phyloP scores from a whole-genome alignment of 2,113 vertebrate genomes.

The Nycticebus coucang region DNA sequence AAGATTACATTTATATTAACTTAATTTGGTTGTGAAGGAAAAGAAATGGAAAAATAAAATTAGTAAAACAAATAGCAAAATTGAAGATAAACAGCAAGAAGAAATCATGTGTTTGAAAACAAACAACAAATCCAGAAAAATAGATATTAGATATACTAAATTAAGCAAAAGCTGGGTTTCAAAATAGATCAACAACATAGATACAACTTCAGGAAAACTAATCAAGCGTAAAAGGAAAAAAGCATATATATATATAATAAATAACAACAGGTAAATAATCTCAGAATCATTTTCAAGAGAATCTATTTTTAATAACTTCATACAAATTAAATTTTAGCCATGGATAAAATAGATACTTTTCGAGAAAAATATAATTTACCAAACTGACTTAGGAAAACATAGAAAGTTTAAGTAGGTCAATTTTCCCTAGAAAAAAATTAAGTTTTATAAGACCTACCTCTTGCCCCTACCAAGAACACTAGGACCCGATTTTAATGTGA shows the following conservation, averaged over 20 bases:
- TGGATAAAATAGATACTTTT: neutral
- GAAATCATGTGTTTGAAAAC: neutral
- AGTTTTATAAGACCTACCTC: neutral
- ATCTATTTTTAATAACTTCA: neutral
- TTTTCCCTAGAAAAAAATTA: neutral
- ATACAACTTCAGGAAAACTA: neutral
- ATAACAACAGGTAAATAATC: neutral
- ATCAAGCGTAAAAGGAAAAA: neutral
- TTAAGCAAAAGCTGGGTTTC: neutral
- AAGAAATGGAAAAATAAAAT: neutral
- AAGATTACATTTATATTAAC: neutral
- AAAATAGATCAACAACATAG: neutral
- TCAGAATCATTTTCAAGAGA: neutral
- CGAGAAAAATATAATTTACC: neutral
- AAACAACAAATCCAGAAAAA: neutral
- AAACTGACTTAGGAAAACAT: constrained; percentile 33
- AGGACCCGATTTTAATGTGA: neutral
- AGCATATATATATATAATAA: neutral
- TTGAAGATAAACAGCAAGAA: neutral
- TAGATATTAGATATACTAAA: neutral
- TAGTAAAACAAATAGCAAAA: neutral
- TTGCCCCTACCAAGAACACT: neutral
- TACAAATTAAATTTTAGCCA: neutral
- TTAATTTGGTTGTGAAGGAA: neutral
- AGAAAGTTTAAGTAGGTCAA: neutral